These are phyloP conservation scores for Eumeta japonica DNA, from an alignment of 1,140 invertebrate species.

Conservation along the genomic window DNA sequence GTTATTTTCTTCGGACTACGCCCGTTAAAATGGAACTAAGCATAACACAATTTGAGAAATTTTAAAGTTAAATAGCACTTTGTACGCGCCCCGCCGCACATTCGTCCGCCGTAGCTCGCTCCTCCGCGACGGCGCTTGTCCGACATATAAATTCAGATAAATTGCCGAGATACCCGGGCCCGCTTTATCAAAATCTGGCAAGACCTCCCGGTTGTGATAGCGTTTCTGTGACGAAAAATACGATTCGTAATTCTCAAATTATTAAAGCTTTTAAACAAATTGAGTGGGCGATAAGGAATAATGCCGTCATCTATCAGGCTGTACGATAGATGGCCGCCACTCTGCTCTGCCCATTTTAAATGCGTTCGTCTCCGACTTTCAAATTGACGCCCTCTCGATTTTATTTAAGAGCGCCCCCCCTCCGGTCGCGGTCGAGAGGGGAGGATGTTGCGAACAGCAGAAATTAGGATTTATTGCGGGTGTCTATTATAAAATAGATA, in stretches of 20 bases:
- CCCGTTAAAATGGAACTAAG: too few relatives aligned
- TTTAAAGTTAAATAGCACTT: too few relatives aligned
- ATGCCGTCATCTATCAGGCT: conserved; percentile 56
- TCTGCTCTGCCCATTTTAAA: conserved; percentile 56
- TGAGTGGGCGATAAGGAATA: conserved; percentile 58
- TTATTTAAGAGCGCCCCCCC: too few relatives aligned
- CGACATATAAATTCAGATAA: conserved; percentile 29
- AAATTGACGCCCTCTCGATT: conserved; percentile 48
- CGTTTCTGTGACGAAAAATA: conserved; percentile 50
- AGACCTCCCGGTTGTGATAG: conserved; percentile 38
- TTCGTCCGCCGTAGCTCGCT: too few relatives aligned
- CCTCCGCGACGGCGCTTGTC: too few relatives aligned
- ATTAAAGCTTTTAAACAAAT: conserved; percentile 59
- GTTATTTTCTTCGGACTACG: too few relatives aligned
- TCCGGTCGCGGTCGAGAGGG: too few relatives aligned
- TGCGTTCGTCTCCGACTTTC: conserved; percentile 53
- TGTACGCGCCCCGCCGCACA: too few relatives aligned
- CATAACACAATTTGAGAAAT: too few relatives aligned
- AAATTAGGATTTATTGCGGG: too few relatives aligned
- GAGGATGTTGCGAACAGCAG: too few relatives aligned
- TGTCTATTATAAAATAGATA: too few relatives aligned
- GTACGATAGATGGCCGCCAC: conserved; percentile 49
- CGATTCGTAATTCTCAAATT: conserved; percentile 58
- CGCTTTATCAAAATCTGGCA: conserved; percentile 32
- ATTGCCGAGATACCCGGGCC: conserved; percentile 22